Percentiles rank a stretch among this genome's conserved stretches.
Evolutionary conservation across 2,797 vertebrate genomes (phyloP).

Genomic region (Lacerta agilis): DNA sequence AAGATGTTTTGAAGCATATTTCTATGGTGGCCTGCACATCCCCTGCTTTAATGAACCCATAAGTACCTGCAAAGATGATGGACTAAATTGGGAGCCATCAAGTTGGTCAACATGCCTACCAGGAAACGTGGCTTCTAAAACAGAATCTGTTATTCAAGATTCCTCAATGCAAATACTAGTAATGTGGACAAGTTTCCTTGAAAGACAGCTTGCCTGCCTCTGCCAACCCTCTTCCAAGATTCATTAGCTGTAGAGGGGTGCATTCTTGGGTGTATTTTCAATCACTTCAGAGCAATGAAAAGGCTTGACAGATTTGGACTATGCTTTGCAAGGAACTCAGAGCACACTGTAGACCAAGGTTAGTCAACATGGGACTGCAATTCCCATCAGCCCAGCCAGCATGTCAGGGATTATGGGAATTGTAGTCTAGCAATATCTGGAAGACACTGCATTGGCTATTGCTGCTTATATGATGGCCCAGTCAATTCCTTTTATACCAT

Average conservation of each 20-base stretch:
- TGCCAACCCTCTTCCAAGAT: background rate
- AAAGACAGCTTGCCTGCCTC: no score
- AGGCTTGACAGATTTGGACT: background rate
- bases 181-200: background rate
- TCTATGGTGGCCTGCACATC: background rate
- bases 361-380: background rate
- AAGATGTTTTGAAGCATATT: background rate
- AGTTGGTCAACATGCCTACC: background rate
- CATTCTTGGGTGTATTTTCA: background rate
- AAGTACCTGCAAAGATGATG: background rate
- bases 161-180: background rate
- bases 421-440: background rate
- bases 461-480: no score
- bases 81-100: background rate
- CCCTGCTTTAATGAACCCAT: background rate
- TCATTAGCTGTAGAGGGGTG: background rate
- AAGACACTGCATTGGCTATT: background rate
- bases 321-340: background rate
- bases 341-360: background rate
- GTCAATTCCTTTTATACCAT: background rate
- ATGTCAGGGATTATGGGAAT: background rate
- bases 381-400: background rate
- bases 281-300: background rate
- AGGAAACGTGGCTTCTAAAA: background rate
- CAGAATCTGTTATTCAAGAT: background rate